Evolutionary conservation across 64 coral and sea anemone genomes (phyloP).

Genomic region (Dendrophyllia cribrosa): DNA sequence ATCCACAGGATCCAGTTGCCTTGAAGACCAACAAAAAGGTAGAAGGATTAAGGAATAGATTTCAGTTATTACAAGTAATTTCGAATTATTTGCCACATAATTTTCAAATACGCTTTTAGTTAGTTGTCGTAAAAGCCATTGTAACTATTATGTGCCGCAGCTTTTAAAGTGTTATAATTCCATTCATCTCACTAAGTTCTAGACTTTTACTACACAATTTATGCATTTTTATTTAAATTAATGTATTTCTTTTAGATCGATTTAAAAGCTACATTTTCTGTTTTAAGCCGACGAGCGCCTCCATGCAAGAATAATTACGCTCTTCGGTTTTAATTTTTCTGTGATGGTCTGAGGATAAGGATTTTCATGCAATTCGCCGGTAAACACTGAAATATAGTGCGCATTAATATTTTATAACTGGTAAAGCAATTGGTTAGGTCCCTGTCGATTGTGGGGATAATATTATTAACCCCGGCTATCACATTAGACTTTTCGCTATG

Average conservation of each 20-base stretch:
- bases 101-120: not conserved
- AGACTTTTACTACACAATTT: not conserved
- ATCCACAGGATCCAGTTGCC: not conserved
- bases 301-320: not conserved
- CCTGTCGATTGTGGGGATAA: not conserved
- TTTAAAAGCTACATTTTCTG: not conserved
- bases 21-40: not conserved
- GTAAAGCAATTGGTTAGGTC: not conserved
- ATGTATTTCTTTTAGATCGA: too few species aligned
- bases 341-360: not conserved
- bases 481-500: too few species aligned
- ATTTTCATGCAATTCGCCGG: not conserved
- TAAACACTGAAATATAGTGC: not conserved
- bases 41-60: not conserved
- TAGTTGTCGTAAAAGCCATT: not conserved
- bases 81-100: not conserved
- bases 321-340: not conserved
- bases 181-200: not conserved
- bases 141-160: not conserved
- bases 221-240: not conserved
- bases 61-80: too few species aligned
- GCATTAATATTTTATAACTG: constrained; percentile 24
- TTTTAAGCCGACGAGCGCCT: too few species aligned
- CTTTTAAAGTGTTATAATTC: not conserved
- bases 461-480: too few species aligned